Conservation (phyloP, 1,140 invertebrate genomes). For the Eubasilissa regina region DNA sequence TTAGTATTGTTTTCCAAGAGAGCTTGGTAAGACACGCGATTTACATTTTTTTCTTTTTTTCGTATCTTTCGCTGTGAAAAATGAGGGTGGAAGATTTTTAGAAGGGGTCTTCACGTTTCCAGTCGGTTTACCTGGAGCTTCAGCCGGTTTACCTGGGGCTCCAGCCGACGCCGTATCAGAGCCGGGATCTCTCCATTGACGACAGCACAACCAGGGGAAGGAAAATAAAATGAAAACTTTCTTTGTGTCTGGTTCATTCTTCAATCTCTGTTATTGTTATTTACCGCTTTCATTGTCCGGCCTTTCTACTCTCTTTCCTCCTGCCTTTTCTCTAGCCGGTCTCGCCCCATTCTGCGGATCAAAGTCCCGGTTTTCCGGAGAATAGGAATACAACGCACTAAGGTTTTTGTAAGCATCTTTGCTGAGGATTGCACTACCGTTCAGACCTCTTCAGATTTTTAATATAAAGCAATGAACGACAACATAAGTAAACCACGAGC, state of each 20-base stretch:
- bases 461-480: too few relatives aligned
- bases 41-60: background rate
- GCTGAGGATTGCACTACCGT: too few relatives aligned
- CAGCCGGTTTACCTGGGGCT: background rate
- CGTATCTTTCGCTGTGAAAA: too few relatives aligned
- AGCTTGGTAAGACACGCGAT: background rate
- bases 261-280: slow-evolving; percentile 6
- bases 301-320: background rate
- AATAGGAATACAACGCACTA: background rate
- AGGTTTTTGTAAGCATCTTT: too few relatives aligned
- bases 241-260: slow-evolving; percentile 10
- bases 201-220: background rate
- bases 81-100: too few relatives aligned
- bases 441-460: too few relatives aligned
- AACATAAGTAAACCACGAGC: too few relatives aligned
- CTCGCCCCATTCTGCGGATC: background rate
- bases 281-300: slow-evolving; percentile 11
- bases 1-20: too few relatives aligned
- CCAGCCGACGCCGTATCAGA: background rate
- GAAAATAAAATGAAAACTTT: slow-evolving; percentile 29
- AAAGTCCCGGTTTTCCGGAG: background rate
- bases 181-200: background rate
- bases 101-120: too few relatives aligned
- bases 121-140: too few relatives aligned
- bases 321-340: background rate